Conservation (phyloP, 2,888 invertebrate genomes). For the Imbricaverruca yamaguchii region DNA sequence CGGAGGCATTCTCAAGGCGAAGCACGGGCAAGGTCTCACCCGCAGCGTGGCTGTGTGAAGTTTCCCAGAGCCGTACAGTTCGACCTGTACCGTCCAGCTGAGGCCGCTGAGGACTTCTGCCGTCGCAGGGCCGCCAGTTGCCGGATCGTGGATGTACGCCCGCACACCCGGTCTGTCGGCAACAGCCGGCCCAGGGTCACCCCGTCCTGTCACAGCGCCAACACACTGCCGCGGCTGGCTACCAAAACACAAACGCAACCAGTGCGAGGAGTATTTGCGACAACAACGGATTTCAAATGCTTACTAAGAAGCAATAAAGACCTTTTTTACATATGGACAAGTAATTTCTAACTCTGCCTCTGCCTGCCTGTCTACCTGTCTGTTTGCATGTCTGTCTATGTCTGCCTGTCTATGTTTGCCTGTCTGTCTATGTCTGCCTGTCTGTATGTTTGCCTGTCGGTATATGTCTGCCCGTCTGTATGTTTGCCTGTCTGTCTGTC, state of each 20-base stretch:
- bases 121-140: not conserved
- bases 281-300: too few species aligned
- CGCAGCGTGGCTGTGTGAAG: not conserved
- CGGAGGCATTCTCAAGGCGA: too few species aligned
- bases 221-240: too few species aligned
- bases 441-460: not conserved
- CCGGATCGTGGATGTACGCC: not conserved
- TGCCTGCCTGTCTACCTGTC: too few species aligned
- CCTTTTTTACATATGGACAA: too few species aligned
- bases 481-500: too few species aligned
- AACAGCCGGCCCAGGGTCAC: not conserved
- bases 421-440: not conserved
- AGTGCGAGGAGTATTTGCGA: too few species aligned
- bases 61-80: not conserved
- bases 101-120: not conserved
- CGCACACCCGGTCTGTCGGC: not conserved
- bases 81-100: not conserved
- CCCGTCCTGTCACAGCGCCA: not conserved
- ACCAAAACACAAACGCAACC: too few species aligned
- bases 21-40: not conserved
- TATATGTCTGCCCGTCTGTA: too few species aligned
- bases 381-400: too few species aligned
- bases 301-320: too few species aligned
- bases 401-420: not conserved
- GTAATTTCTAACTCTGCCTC: too few species aligned